phyloP scores from a whole-genome alignment of 2,888 invertebrate genomes.

The Cylindroiulus punctatus region DNA sequence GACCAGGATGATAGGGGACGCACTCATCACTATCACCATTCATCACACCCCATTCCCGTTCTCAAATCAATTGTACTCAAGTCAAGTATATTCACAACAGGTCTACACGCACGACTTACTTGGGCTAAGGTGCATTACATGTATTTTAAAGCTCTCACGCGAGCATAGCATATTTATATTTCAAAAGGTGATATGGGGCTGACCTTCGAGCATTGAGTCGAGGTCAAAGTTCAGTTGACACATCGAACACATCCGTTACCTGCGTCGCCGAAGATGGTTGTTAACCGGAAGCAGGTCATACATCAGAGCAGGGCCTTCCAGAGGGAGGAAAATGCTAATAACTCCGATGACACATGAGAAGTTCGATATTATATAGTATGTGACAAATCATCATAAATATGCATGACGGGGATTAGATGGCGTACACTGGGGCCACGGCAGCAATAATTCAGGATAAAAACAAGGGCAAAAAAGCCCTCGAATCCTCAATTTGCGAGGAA shows the following conservation, averaged over 20 bases:
- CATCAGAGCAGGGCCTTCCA: neutral
- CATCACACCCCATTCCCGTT: too few relatives aligned
- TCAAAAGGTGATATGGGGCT: neutral
- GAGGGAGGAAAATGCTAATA: slow-evolving; percentile 43
- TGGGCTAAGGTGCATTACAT: too few relatives aligned
- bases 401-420: slow-evolving; percentile 47
- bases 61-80: too few relatives aligned
- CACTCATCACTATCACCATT: too few relatives aligned
- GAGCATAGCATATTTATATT: too few relatives aligned
- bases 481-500: slow-evolving; percentile 39
- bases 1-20: too few relatives aligned
- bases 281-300: slow-evolving; percentile 30
- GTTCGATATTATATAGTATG: slow-evolving; percentile 47
- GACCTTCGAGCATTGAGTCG: neutral
- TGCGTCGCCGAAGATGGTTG: neutral
- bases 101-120: too few relatives aligned
- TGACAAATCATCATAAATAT: slow-evolving; percentile 47
- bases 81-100: too few relatives aligned
- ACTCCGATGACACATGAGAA: slow-evolving; percentile 28
- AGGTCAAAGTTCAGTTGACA: neutral
- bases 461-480: neutral
- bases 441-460: slow-evolving; percentile 44
- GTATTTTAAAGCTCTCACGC: too few relatives aligned
- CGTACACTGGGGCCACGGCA: neutral
- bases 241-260: neutral